These are phyloP conservation scores for Drosophila sp. DNA, from an alignment of 1,140 invertebrate genomes.

Conservation along the genomic window DNA sequence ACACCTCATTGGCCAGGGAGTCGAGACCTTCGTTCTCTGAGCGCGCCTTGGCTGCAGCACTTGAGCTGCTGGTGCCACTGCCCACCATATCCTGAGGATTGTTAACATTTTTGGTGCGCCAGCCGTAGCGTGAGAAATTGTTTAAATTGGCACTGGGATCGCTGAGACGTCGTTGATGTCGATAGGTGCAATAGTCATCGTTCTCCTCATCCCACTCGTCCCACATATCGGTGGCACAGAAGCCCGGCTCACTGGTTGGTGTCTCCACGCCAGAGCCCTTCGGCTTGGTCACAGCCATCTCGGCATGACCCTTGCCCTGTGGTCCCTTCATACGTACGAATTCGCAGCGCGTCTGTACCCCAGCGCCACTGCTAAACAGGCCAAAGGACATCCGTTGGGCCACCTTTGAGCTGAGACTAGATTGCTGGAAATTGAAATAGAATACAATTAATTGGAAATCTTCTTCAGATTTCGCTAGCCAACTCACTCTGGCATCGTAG, in stretches of 20 bases:
- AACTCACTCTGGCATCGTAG: slow-evolving; percentile 95
- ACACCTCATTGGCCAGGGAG: slow-evolving; percentile 90
- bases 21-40: slow-evolving; percentile 96
- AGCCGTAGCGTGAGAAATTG: slow-evolving; percentile 92
- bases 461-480: not conserved
- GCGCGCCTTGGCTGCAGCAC: slow-evolving; percentile 87
- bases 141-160: slow-evolving; percentile 97
- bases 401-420: slow-evolving; percentile 96
- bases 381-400: slow-evolving; percentile 98
- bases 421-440: slow-evolving; percentile 86
- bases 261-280: slow-evolving; percentile 96
- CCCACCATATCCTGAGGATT: slow-evolving; percentile 83
- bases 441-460: not conserved
- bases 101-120: slow-evolving; percentile 86
- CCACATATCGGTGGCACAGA: slow-evolving; percentile 92
- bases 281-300: slow-evolving; percentile 98
- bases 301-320: slow-evolving; percentile 97
- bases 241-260: slow-evolving; percentile 95
- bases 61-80: slow-evolving; percentile 59
- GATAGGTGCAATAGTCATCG: slow-evolving; percentile 92
- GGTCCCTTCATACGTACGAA: slow-evolving; percentile 99
- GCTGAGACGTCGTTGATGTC: slow-evolving; percentile 93
- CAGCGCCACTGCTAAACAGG: slow-evolving; percentile 89
- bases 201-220: slow-evolving; percentile 94
- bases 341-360: slow-evolving; percentile 93